phyloP scores from a whole-genome alignment of 2,113 vertebrate genomes.

The Felis catus region F.catus_Fca126_mat1.0 CM031428.1:29976001-29976500 shows the following conservation, averaged over 20 bases:
- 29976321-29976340: background rate
- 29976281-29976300: background rate
- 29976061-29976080: background rate
- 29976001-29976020: background rate
- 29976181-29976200: background rate
- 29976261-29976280: background rate
- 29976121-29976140: background rate
- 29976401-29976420: background rate
- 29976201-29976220: background rate
- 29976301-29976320: background rate
- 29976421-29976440: background rate
- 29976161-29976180: background rate
- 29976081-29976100: background rate
- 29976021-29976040: background rate
- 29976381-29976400: background rate
- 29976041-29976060: background rate
- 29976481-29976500: background rate
- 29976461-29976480: background rate
- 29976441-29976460: background rate
- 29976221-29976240: background rate
- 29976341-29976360: background rate
- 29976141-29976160: background rate
- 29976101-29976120: background rate
- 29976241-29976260: background rate
- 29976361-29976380: background rate